Conservation (phyloP, 2,113 vertebrate species). For the Mus spicilegus region DNA sequence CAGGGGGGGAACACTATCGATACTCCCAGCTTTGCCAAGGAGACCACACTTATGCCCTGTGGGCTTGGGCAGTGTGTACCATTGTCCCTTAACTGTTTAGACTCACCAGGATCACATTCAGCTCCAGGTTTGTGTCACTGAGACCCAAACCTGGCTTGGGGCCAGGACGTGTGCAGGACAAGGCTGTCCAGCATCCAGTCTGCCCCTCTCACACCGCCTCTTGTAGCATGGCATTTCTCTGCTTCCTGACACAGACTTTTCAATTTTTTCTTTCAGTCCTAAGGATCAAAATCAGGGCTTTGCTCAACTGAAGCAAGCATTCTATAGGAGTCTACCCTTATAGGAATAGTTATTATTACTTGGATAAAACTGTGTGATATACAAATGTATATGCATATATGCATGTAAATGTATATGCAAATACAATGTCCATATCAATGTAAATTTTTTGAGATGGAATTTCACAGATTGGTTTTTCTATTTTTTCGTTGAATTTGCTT, state of each 20-base stretch:
- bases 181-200: background rate
- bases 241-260: background rate
- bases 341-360: slow-evolving; percentile 18
- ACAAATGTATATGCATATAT: background rate
- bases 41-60: background rate
- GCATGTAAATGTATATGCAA: no score
- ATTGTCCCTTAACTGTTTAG: background rate
- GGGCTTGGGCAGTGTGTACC: background rate
- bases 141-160: background rate
- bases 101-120: background rate
- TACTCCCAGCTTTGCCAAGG: background rate
- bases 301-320: background rate
- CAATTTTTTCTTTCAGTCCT: background rate
- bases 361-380: background rate
- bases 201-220: background rate
- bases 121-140: background rate
- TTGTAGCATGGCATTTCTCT: background rate
- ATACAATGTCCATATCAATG: background rate
- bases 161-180: background rate
- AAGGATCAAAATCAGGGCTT: background rate
- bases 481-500: background rate
- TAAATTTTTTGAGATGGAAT: background rate
- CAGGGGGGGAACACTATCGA: background rate
- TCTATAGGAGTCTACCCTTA: background rate
- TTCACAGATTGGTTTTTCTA: background rate